Evolutionary conservation across 2,888 invertebrate species (phyloP).

Genomic region (Himalopsyche kuldschensis): DNA sequence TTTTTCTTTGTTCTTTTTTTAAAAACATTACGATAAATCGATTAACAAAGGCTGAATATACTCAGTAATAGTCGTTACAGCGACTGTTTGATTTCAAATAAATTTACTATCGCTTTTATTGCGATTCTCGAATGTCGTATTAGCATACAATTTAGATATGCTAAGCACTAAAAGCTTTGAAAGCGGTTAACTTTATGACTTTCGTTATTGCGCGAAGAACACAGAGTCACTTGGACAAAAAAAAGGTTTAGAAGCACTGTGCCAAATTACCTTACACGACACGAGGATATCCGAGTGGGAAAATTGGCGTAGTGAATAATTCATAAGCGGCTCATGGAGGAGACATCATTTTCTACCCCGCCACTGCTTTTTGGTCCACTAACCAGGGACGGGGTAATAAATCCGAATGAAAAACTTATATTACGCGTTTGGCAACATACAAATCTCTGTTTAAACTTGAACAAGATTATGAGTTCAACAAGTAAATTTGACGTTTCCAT

Average conservation of each 20-base stretch:
- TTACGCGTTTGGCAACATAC: slow-evolving; percentile 36
- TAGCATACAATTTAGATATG: too few species aligned
- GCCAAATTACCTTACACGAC: slow-evolving; percentile 21
- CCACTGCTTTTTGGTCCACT: not conserved
- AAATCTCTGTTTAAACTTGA: slow-evolving; percentile 39
- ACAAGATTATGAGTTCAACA: slow-evolving; percentile 39
- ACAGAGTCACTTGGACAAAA: not conserved
- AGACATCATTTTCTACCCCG: slow-evolving; percentile 9
- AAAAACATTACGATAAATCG: too few species aligned
- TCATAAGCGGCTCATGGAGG: slow-evolving; percentile 22
- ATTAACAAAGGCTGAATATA: too few species aligned
- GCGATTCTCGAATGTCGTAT: too few species aligned
- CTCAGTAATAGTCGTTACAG: too few species aligned
- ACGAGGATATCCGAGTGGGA: slow-evolving; percentile 17
- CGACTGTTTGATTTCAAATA: too few species aligned
- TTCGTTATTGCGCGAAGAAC: not conserved
- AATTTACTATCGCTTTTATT: too few species aligned
- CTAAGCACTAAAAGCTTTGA: too few species aligned
- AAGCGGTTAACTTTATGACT: too few species aligned
- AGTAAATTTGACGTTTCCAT: slow-evolving; percentile 40
- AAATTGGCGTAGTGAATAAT: slow-evolving; percentile 29
- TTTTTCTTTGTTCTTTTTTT: too few species aligned
- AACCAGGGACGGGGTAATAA: slow-evolving; percentile 19
- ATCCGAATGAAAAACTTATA: slow-evolving; percentile 37
- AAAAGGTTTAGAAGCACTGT: not conserved